Evolutionary conservation across 1,140 invertebrate species (phyloP), one percentile per base, ranked within the genome.

Genomic region (Caenorhabditis remanei): DNA sequence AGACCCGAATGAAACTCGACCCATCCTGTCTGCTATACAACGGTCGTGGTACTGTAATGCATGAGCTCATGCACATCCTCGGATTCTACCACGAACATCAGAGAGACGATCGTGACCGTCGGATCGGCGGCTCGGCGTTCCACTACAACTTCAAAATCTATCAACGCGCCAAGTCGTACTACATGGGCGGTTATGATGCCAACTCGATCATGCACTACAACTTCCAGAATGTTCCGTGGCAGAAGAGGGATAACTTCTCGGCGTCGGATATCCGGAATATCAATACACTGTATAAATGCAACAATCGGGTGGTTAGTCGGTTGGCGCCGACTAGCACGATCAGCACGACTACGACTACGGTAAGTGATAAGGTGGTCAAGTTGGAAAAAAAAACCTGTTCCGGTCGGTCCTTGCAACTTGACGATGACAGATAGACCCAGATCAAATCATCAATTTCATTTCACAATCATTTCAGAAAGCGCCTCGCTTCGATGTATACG

Each of bases 11-110:
- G 86, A 87, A 84, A 56, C 61, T 87, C 16, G 86, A 83, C 19
- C 86, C 86, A 13, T 50, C 82, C 13, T 87, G 86, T 19, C 82
- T 87, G 21, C 48, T 65, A 0, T 87, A 83, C 75, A 87, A 87
- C 21, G 86, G 86, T 24, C 53, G 86, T 13, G 86, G 75, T 65
- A 87, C 86, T 48, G 86, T 87, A 5, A 83, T 83, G 75, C 86
- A 87, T n/a, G 86, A 87, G 82, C 40, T 87, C 43, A 87, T 87
- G 86, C 86, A 87, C 86, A 87, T 87, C 19, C 56, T 87, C 3
- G 86, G 86, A 50, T 87, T 87, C 86, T 87, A 87, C 61, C 86
- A 87, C 24, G 86, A 87, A 58, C 86, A 87, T n/a, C 86, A 87
- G 40, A 67, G 86, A 48, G 86, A 87, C 21, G 86, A 87, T 48